Conservation (phyloP, 2,113 vertebrate genomes). For the Neoarius graeffei region DNA sequence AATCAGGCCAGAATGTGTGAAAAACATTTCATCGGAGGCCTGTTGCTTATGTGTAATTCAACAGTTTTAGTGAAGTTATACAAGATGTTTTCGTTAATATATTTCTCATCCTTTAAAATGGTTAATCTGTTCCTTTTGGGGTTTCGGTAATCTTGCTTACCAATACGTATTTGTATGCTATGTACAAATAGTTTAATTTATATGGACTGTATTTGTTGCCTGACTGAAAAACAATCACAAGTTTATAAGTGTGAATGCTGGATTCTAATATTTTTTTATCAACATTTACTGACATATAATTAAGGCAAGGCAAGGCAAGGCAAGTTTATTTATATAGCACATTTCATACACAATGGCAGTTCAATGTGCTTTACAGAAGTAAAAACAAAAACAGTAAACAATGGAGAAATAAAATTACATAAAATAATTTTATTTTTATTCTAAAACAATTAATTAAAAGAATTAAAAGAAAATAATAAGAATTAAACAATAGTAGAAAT, state of each 20-base stretch:
- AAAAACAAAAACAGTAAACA: too few relatives aligned
- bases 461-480: too few relatives aligned
- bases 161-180: too few relatives aligned
- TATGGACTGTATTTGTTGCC: background rate
- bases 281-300: background rate
- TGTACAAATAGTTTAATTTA: background rate
- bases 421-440: too few relatives aligned
- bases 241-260: background rate
- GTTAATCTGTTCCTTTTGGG: background rate
- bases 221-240: background rate
- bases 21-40: background rate
- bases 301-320: too few relatives aligned
- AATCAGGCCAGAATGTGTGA: background rate
- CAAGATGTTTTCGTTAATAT: background rate
- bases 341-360: too few relatives aligned
- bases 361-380: too few relatives aligned
- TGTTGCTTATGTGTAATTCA: background rate
- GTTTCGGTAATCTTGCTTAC: background rate
- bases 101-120: background rate
- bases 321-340: too few relatives aligned
- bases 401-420: too few relatives aligned
- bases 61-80: background rate
- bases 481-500: too few relatives aligned
- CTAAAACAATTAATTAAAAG: too few relatives aligned
- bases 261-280: background rate